Evolutionary conservation across 2,797 vertebrate genomes (phyloP).

Genomic region (Helarctos malayanus): DNA sequence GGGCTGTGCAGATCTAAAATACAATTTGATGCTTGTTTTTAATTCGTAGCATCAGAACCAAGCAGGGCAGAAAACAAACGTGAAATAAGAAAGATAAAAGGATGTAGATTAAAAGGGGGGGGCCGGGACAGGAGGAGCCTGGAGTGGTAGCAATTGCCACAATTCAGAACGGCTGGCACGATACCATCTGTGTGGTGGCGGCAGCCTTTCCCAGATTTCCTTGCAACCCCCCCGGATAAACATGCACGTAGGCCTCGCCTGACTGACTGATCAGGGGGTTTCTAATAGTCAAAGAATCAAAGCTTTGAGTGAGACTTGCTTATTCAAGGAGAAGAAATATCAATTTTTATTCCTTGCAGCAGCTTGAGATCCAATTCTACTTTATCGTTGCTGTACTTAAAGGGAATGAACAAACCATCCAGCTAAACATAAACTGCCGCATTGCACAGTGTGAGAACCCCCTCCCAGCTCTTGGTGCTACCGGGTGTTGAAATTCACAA

Average conservation of each 20-base stretch:
- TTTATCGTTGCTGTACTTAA: constrained; percentile 62
- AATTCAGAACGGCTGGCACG: constrained; percentile 75
- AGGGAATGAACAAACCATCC: neutral
- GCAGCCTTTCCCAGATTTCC: constrained; percentile 67
- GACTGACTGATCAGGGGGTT: constrained; percentile 79
- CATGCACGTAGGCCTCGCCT: constrained; percentile 73
- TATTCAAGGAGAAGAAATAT: constrained; percentile 78
- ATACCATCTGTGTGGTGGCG: constrained; percentile 53
- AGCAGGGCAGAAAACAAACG: constrained; percentile 82
- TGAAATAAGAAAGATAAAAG: constrained; percentile 87
- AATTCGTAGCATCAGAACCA: constrained; percentile 81
- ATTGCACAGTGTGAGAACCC: neutral
- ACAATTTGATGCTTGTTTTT: constrained; percentile 79
- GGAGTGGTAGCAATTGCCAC: constrained; percentile 72
- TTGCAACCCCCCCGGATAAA: constrained; percentile 72
- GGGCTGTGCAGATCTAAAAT: constrained; percentile 71
- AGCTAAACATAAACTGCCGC: neutral
- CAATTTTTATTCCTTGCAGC: constrained; percentile 75
- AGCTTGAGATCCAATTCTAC: constrained; percentile 65
- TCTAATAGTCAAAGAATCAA: constrained; percentile 82
- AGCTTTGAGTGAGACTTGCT: constrained; percentile 75
- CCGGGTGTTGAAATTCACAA: neutral
- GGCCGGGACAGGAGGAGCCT: neutral
- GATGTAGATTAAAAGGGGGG: constrained; percentile 78
- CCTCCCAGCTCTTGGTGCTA: neutral